Percentiles rank a stretch among this genome's conserved stretches.
Conservation (phyloP, 2,888 invertebrate genomes). For the Andrena fulva region DNA sequence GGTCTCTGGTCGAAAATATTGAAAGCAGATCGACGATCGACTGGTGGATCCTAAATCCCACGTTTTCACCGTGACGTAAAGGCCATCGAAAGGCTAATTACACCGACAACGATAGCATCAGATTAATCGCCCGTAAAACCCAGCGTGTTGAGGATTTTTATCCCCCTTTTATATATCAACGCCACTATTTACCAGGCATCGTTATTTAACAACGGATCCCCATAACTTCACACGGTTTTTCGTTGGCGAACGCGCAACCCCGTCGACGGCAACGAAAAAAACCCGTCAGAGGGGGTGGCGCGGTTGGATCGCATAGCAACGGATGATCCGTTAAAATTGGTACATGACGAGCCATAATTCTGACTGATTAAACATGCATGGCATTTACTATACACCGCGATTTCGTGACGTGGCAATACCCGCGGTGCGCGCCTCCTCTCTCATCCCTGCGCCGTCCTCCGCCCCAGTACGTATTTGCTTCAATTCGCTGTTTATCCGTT, state of each 20-base stretch:
- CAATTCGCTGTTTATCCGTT: constrained; percentile 79
- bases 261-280: constrained; percentile 18
- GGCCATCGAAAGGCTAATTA: constrained; percentile 37
- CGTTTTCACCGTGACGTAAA: constrained; percentile 6
- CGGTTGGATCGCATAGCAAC: constrained; percentile 67
- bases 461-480: constrained; percentile 64
- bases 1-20: no score
- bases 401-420: constrained; percentile 76
- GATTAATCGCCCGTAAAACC: constrained; percentile 40
- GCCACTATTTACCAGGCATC: neutral
- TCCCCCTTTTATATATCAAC: constrained; percentile 15
- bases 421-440: constrained; percentile 26
- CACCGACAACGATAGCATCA: constrained; percentile 30
- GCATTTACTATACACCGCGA: constrained; percentile 77
- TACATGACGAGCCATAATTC: constrained; percentile 81
- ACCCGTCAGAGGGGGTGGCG: neutral
- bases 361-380: constrained; percentile 81
- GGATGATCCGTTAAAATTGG: constrained; percentile 78
- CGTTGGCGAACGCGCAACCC: neutral
- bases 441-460: neutral
- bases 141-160: constrained; percentile 16
- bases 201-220: constrained; percentile 2
- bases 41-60: neutral
- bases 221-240: constrained; percentile 25
- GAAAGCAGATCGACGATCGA: no score